Conservation (phyloP, 2,113 vertebrate genomes). For the Oplegnathus fasciatus region DNA sequence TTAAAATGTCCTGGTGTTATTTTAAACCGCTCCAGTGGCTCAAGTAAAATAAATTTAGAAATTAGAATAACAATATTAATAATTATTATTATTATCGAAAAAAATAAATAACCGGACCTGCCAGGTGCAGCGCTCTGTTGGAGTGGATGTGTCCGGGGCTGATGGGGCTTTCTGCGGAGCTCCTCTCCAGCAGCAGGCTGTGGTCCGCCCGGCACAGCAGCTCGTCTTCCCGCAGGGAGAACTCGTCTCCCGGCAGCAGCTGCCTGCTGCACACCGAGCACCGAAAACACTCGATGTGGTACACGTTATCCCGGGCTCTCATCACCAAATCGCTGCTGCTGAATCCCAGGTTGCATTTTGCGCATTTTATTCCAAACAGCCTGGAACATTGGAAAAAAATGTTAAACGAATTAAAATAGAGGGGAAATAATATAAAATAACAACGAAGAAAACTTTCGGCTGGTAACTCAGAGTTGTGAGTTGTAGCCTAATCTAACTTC, state of each 20-base stretch:
- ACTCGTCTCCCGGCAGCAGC: slow-evolving; percentile 95
- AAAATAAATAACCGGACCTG: slow-evolving; percentile 81
- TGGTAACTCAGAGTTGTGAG: not conserved
- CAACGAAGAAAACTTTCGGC: slow-evolving; percentile 2
- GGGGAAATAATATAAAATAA: not conserved
- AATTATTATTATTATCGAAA: not conserved
- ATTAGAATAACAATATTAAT: not conserved
- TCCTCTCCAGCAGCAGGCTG: slow-evolving; percentile 86
- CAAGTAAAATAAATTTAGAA: not conserved
- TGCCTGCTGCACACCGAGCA: slow-evolving; percentile 94
- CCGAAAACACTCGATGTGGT: slow-evolving; percentile 96
- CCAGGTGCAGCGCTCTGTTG: slow-evolving; percentile 85
- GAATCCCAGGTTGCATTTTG: slow-evolving; percentile 92
- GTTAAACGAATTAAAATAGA: not conserved
- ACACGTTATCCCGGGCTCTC: slow-evolving; percentile 92
- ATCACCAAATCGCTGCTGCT: slow-evolving; percentile 95
- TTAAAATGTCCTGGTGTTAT: not conserved
- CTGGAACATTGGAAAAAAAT: slow-evolving; percentile 75
- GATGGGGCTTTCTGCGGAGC: slow-evolving; percentile 85
- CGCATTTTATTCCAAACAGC: slow-evolving; percentile 94
- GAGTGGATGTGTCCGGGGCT: slow-evolving; percentile 87
- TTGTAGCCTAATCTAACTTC: not conserved
- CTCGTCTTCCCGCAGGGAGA: slow-evolving; percentile 92
- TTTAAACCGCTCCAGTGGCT: not conserved
- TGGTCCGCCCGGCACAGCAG: slow-evolving; percentile 93